Conservation (phyloP, 2,113 vertebrate genomes). For the Malurus melanocephalus region DNA sequence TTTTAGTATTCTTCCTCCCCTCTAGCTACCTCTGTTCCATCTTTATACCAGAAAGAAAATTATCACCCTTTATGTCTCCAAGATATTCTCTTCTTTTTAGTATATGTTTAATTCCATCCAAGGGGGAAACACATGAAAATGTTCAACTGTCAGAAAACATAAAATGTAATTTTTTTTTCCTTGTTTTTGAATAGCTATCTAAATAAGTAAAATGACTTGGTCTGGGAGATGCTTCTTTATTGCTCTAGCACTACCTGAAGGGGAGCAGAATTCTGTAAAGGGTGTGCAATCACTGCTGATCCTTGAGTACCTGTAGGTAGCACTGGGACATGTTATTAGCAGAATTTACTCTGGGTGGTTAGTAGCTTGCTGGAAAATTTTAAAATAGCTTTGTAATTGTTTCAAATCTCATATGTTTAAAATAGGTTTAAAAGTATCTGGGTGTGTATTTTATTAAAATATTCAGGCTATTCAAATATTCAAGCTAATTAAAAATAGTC, state of each 20-base stretch:
- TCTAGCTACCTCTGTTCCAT: not conserved
- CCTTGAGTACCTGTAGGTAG: not conserved
- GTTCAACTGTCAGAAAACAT: not conserved
- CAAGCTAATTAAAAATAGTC: slow-evolving; percentile 22
- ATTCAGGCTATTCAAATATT: slow-evolving; percentile 23
- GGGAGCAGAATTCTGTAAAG: not conserved
- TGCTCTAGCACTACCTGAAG: not conserved
- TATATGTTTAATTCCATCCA: not conserved
- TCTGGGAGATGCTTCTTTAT: not conserved
- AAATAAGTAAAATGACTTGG: not conserved
- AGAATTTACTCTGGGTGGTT: not conserved
- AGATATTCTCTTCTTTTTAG: not conserved
- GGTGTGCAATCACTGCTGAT: not conserved
- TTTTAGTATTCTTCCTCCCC: not conserved
- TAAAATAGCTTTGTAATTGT: slow-evolving; percentile 1
- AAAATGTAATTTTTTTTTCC: not conserved
- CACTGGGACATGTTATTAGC: not conserved
- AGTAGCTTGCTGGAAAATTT: not conserved
- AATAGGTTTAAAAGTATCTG: not conserved
- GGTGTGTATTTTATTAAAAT: slow-evolving; percentile 29
- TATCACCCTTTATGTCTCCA: not conserved
- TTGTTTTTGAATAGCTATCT: not conserved
- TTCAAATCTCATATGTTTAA: slow-evolving; percentile 23
- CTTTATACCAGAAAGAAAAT: not conserved
- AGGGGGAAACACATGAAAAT: not conserved